phyloP scores from a whole-genome alignment of 2,888 invertebrate genomes.

The Amblyjoppa fuscipennis region DNA sequence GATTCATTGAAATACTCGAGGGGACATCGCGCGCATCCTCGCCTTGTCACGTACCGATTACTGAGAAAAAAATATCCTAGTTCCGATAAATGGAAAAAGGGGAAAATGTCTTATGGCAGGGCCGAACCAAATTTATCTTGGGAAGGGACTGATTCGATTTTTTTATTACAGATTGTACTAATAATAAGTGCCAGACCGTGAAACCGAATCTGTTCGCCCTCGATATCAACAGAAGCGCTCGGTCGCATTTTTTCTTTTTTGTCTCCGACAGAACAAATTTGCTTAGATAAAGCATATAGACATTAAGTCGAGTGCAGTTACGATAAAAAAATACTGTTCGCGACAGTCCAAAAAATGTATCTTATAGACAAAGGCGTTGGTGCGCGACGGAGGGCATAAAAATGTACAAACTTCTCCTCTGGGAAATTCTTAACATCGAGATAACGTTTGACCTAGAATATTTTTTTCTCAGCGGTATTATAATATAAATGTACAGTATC shows the following conservation, averaged over 20 bases:
- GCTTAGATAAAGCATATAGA: neutral
- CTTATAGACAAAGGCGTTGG: neutral
- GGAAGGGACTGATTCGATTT: neutral
- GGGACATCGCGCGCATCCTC: neutral
- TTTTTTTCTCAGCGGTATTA: neutral
- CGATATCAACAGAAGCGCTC: neutral
- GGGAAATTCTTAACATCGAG: neutral
- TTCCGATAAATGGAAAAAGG: neutral
- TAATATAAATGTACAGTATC: neutral
- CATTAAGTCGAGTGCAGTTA: neutral
- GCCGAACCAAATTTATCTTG: neutral
- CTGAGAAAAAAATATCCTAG: conserved; percentile 1
- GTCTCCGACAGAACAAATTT: neutral
- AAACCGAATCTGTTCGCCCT: neutral
- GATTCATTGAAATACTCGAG: neutral
- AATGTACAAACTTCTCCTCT: neutral
- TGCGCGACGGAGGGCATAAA: no score
- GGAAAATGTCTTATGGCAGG: neutral
- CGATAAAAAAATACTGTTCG: neutral
- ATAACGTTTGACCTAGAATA: neutral
- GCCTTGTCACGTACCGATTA: neutral
- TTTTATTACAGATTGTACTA: neutral
- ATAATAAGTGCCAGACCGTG: neutral
- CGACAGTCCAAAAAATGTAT: neutral
- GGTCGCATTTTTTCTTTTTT: neutral